Conservation (phyloP, 92 coral and sea anemone species). For the Metridium senile region DNA sequence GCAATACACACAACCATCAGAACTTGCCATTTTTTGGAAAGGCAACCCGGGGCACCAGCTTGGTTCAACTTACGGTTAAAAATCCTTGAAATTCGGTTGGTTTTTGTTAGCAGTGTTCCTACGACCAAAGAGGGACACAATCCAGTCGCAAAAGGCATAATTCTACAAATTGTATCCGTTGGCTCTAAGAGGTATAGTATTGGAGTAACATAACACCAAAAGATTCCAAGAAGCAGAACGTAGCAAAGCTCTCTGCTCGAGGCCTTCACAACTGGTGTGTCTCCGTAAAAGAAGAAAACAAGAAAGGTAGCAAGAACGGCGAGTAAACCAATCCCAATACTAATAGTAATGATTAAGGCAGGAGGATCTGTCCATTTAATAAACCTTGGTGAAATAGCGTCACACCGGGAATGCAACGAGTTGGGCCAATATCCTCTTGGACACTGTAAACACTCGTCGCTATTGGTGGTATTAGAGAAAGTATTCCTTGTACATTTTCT, state of each 20-base stretch:
- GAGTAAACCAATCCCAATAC: constrained; percentile 63
- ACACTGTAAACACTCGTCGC: constrained; percentile 71
- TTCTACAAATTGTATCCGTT: constrained; percentile 60
- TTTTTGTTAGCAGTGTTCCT: constrained; percentile 84
- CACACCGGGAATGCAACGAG: constrained; percentile 65
- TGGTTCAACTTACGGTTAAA: constrained; percentile 73
- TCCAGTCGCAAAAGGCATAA: constrained; percentile 69
- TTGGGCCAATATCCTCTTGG: constrained; percentile 77
- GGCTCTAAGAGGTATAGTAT: constrained; percentile 61
- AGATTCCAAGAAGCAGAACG: constrained; percentile 70
- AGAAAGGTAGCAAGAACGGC: constrained; percentile 52
- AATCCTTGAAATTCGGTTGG: constrained; percentile 88
- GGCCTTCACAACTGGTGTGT: constrained; percentile 88
- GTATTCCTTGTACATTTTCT: constrained; percentile 65
- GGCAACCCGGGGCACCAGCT: constrained; percentile 76
- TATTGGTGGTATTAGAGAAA: constrained; percentile 56
- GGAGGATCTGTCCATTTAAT: constrained; percentile 67
- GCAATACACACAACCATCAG: constrained; percentile 69
- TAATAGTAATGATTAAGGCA: constrained; percentile 53
- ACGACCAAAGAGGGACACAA: constrained; percentile 74
- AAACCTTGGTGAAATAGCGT: constrained; percentile 56
- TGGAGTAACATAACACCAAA: constrained; percentile 75
- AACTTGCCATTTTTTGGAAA: constrained; percentile 81
- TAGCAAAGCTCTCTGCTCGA: constrained; percentile 89
- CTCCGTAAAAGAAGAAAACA: constrained; percentile 64